A percentile compares a stretch with the other conserved stretches of the same genome.
Conservation (phyloP, 1,140 invertebrate species). For the Phymastichus coffea region DNA sequence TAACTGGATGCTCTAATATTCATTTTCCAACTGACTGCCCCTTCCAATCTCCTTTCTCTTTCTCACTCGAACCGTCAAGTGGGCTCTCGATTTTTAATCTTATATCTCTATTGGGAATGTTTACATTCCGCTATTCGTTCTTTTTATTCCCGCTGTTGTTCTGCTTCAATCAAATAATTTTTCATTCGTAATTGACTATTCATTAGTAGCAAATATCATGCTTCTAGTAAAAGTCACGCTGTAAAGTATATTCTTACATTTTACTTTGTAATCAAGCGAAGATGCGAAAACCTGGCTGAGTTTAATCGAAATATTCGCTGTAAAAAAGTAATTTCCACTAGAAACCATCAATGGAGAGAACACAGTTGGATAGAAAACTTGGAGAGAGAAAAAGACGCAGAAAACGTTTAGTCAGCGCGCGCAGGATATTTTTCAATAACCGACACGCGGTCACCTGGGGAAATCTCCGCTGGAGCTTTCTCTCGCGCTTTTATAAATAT, state of each 20-base stretch:
- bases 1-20: slow-evolving; percentile 48
- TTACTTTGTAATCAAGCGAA: no score
- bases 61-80: not conserved
- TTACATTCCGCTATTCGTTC: no score
- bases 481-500: slow-evolving; percentile 17
- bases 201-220: no score
- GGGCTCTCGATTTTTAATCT: not conserved
- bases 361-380: not conserved
- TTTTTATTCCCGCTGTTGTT: no score
- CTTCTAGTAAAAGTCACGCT: no score
- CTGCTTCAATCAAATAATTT: no score
- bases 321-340: slow-evolving; percentile 11
- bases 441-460: slow-evolving; percentile 12
- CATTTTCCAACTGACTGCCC: slow-evolving; percentile 19
- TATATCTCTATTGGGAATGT: no score
- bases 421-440: slow-evolving; percentile 27
- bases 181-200: no score
- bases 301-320: no score
- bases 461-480: slow-evolving; percentile 11
- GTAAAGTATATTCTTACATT: no score
- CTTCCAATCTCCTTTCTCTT: not conserved
- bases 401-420: slow-evolving; percentile 13
- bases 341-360: not conserved
- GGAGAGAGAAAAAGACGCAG: not conserved
- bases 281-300: no score